Evolutionary conservation across 1,140 invertebrate genomes (phyloP).

Genomic region (Drosophila bocki): DNA sequence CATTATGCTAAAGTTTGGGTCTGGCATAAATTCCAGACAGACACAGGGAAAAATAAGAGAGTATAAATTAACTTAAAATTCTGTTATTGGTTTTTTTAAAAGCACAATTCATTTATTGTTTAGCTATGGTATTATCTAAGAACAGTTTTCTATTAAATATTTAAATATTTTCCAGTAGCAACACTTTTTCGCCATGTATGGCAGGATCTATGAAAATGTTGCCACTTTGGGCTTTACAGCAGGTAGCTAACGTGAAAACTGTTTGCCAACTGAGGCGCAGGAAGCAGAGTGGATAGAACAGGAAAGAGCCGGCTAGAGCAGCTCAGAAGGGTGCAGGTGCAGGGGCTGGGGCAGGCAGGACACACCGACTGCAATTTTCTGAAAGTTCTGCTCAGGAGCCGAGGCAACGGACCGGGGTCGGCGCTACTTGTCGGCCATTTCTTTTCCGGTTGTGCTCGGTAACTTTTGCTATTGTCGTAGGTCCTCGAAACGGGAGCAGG

Average conservation of each 20-base stretch:
- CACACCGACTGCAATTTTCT: slow-evolving; percentile 48
- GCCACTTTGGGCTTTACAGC: slow-evolving; percentile 27
- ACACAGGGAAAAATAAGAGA: not conserved
- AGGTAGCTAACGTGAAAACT: slow-evolving; percentile 52
- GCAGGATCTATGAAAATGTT: slow-evolving; percentile 23
- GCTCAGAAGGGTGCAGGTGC: not conserved
- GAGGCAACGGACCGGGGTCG: slow-evolving; percentile 29
- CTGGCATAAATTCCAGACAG: slow-evolving; percentile 2
- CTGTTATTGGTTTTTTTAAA: not conserved
- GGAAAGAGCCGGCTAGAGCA: slow-evolving; percentile 18
- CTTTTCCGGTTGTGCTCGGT: slow-evolving; percentile 58
- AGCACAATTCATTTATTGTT: not conserved
- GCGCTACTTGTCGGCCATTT: slow-evolving; percentile 59
- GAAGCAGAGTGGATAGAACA: slow-evolving; percentile 30
- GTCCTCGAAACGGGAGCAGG: slow-evolving; percentile 62
- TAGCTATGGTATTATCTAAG: not conserved
- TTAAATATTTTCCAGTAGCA: not conserved
- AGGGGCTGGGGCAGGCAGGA: slow-evolving; percentile 1
- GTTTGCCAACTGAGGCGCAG: slow-evolving; percentile 32
- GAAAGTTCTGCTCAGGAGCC: slow-evolving; percentile 26
- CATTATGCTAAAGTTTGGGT: slow-evolving; percentile 32
- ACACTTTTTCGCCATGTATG: slow-evolving; percentile 11
- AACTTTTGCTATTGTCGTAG: slow-evolving; percentile 78
- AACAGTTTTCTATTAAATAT: not conserved
- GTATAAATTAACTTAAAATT: not conserved